A percentile compares a stretch with the other conserved stretches of the same genome.
Evolutionary conservation across 1,140 invertebrate species (phyloP).

Genomic region (Hirudo medicinalis): DNA sequence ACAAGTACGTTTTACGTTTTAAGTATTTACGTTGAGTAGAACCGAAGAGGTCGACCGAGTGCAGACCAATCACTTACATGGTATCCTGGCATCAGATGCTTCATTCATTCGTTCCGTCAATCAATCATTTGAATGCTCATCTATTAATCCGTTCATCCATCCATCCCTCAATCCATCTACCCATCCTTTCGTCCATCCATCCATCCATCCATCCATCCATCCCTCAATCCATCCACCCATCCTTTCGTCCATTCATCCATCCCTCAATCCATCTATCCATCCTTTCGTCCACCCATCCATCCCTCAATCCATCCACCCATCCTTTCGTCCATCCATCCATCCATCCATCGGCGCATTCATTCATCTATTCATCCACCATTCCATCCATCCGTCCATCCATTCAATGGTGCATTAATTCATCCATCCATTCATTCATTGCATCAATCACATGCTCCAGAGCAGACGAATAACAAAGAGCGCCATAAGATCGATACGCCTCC

Average conservation of each 20-base stretch:
- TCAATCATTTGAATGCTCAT: background rate
- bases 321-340: too few relatives aligned
- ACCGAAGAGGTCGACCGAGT: too few relatives aligned
- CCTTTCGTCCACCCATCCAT: background rate
- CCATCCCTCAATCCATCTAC: background rate
- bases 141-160: background rate
- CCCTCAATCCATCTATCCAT: background rate
- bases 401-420: background rate
- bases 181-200: background rate
- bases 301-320: too few relatives aligned
- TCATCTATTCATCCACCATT: too few relatives aligned
- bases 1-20: too few relatives aligned
- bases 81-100: too few relatives aligned
- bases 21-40: too few relatives aligned
- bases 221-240: background rate
- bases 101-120: background rate
- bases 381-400: background rate
- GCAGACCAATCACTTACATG: too few relatives aligned
- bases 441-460: background rate
- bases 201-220: background rate
- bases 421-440: background rate
- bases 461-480: slow-evolving; percentile 1
- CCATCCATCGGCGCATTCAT: too few relatives aligned
- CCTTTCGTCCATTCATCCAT: background rate
- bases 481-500: slow-evolving; percentile 7